A percentile compares a stretch with the other conserved stretches of the same genome.
phyloP scores from a whole-genome alignment of 1,140 invertebrate genomes.

The Pinna nobilis region DNA sequence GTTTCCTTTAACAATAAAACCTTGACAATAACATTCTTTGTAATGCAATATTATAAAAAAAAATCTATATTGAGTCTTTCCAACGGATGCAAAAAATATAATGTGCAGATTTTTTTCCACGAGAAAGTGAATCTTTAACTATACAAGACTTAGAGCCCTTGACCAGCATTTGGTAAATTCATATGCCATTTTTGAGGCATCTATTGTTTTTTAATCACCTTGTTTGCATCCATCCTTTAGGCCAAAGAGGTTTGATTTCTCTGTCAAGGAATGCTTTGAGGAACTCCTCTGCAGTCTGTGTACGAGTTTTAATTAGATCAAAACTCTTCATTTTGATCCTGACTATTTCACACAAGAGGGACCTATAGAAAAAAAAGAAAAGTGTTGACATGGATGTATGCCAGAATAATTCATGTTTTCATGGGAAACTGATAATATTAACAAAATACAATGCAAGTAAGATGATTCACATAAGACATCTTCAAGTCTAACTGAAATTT shows the following conservation, averaged over 20 bases:
- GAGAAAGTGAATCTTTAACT: too few species aligned
- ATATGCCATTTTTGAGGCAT: too few species aligned
- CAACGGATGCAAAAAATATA: too few species aligned
- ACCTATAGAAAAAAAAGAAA: slow-evolving; percentile 69
- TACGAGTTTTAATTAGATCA: slow-evolving; percentile 76
- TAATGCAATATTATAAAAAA: too few species aligned
- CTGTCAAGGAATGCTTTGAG: slow-evolving; percentile 77
- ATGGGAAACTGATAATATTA: background rate
- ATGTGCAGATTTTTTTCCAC: too few species aligned
- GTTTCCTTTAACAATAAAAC: too few species aligned
- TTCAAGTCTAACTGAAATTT: too few species aligned
- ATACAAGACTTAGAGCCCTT: background rate
- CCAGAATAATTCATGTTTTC: background rate
- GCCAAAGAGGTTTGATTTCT: slow-evolving; percentile 79
- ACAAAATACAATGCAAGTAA: too few species aligned
- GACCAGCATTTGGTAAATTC: background rate
- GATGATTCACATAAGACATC: too few species aligned
- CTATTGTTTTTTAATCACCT: slow-evolving; percentile 61
- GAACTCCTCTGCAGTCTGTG: slow-evolving; percentile 78
- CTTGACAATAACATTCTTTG: too few species aligned
- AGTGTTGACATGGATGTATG: background rate
- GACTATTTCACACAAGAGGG: slow-evolving; percentile 75
- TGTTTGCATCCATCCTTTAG: slow-evolving; percentile 78
- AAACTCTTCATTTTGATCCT: slow-evolving; percentile 76
- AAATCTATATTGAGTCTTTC: too few species aligned